A percentile compares a stretch with the other conserved stretches of the same genome.
Evolutionary conservation across 2,888 invertebrate genomes (phyloP).

Genomic region (Molorchus minor): DNA sequence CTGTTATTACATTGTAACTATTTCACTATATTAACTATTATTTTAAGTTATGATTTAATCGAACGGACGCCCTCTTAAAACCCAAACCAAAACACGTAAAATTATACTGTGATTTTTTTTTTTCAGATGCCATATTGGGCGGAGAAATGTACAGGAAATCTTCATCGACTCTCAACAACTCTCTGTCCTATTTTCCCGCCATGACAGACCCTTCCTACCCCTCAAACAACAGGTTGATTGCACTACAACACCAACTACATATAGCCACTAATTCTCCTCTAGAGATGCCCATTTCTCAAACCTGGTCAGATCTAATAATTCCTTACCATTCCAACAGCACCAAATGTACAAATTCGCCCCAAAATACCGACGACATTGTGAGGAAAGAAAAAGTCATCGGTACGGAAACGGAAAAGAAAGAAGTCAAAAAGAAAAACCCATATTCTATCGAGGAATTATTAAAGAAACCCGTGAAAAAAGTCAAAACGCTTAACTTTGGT

Average conservation of each 20-base stretch:
- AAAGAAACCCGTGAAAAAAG: conserved; percentile 79
- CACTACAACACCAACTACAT: conserved; percentile 64
- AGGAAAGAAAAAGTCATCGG: conserved; percentile 44
- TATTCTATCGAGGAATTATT: conserved; percentile 88
- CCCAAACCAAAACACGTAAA: too few relatives aligned
- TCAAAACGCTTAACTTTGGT: conserved; percentile 49
- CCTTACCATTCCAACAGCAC: conserved; percentile 62
- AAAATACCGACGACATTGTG: conserved; percentile 28
- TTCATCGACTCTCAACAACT: conserved; percentile 43
- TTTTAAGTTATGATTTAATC: too few relatives aligned
- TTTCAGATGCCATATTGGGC: conserved; percentile 52
- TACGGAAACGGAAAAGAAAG: conserved; percentile 45
- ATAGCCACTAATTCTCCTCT: conserved; percentile 58
- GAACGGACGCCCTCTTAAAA: too few relatives aligned
- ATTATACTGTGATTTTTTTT: conserved; percentile 19
- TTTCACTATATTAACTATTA: too few relatives aligned
- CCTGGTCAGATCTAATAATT: conserved; percentile 69
- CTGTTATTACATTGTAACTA: too few relatives aligned
- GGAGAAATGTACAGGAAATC: conserved; percentile 55
- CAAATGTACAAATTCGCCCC: conserved; percentile 25
- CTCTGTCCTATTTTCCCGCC: conserved; percentile 45
- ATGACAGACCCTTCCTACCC: conserved; percentile 55
- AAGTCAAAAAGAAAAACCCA: conserved; percentile 76
- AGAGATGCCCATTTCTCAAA: conserved; percentile 50
- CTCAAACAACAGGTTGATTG: conserved; percentile 65